Conservation (phyloP, 1,140 invertebrate species). For the Aradophagus sp. region DNA sequence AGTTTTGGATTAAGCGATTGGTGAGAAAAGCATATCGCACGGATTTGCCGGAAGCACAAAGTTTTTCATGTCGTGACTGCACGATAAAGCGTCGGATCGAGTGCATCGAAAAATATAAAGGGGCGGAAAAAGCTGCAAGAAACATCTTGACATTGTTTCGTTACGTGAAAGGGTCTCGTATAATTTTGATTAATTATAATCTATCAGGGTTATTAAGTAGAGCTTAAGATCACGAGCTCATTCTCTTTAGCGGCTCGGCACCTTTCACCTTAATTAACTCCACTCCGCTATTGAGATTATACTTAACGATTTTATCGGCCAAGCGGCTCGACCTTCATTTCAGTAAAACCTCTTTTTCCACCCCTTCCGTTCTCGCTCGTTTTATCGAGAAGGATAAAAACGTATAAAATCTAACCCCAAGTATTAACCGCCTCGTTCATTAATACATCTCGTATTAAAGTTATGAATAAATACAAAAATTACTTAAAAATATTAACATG, state of each 20-base stretch:
- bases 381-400: no score
- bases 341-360: constrained; percentile 32
- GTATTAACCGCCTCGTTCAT: constrained; percentile 18
- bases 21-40: constrained; percentile 15
- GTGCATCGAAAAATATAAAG: no score
- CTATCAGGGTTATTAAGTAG: constrained; percentile 37
- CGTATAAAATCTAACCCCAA: no score
- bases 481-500: neutral
- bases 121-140: no score
- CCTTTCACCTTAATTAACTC: constrained; percentile 64
- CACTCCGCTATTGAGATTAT: constrained; percentile 59
- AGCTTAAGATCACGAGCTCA: constrained; percentile 21
- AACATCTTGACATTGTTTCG: constrained; percentile 22
- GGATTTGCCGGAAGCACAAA: neutral
- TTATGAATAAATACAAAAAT: constrained; percentile 6
- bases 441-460: constrained; percentile 14
- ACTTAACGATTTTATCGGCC: constrained; percentile 62
- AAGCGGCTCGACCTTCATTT: constrained; percentile 57
- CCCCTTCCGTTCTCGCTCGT: constrained; percentile 20
- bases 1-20: constrained; percentile 35
- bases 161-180: neutral
- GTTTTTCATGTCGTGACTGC: no score
- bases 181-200: constrained; percentile 36
- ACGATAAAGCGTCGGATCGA: no score
- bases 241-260: constrained; percentile 46